Evolutionary conservation across 1,140 invertebrate genomes (phyloP).

Genomic region (Penaeus indicus): DNA sequence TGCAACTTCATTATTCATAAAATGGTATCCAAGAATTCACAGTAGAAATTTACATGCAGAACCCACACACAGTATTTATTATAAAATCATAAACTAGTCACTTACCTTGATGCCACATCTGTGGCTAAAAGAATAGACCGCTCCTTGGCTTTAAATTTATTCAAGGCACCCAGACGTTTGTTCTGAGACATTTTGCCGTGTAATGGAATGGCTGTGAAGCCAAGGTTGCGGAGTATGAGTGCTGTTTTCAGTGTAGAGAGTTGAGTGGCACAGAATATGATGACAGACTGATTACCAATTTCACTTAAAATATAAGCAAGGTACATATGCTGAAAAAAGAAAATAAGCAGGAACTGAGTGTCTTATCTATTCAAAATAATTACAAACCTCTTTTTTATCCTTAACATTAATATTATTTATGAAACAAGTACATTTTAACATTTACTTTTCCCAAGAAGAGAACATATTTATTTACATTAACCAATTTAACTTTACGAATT

Average conservation of each 20-base stretch:
- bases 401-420: not conserved
- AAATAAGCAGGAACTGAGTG: slow-evolving; percentile 26
- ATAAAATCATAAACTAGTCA: not conserved
- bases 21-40: not conserved
- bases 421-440: no score
- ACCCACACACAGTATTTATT: not conserved
- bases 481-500: no score
- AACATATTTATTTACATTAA: no score
- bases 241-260: slow-evolving; percentile 60
- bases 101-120: slow-evolving; percentile 94
- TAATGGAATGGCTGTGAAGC: slow-evolving; percentile 85
- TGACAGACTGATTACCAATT: slow-evolving; percentile 75
- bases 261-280: slow-evolving; percentile 60
- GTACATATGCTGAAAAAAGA: slow-evolving; percentile 86
- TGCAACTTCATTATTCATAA: no score
- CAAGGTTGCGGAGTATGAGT: slow-evolving; percentile 58
- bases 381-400: not conserved
- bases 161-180: slow-evolving; percentile 89
- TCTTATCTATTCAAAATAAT: slow-evolving; percentile 13
- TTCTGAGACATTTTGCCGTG: slow-evolving; percentile 98
- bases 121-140: slow-evolving; percentile 93
- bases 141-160: slow-evolving; percentile 92
- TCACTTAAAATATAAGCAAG: slow-evolving; percentile 97
- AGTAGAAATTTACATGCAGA: not conserved
- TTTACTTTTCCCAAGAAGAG: no score